phyloP scores from a whole-genome alignment of 2,797 vertebrate genomes.

The Tragopan temminckii region DNA sequence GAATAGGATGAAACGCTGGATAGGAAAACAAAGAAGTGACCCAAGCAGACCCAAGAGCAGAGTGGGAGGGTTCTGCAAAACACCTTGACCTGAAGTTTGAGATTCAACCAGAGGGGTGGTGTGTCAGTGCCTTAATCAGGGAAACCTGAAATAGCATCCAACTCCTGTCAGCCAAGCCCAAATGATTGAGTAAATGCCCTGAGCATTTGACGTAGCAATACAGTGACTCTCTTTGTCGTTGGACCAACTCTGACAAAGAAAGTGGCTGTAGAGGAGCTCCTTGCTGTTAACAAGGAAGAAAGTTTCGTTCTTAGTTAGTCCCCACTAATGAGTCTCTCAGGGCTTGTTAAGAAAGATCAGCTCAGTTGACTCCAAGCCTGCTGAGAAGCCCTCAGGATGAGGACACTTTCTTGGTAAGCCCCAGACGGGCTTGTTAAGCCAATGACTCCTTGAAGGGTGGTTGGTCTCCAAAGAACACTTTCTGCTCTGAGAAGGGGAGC shows the following conservation, averaged over 20 bases:
- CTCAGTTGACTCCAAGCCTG: not conserved
- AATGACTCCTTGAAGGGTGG: not conserved
- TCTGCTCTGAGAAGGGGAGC: not conserved
- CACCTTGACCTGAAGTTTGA: not conserved
- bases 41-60: not conserved
- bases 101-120: not conserved
- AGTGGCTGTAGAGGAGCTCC: not conserved
- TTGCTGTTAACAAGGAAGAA: not conserved
- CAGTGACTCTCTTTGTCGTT: rapidly evolving
- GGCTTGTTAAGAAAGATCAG: not conserved
- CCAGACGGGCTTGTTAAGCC: constrained; percentile 38
- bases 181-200: not conserved
- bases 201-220: not conserved
- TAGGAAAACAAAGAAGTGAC: not conserved
- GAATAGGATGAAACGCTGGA: rapidly evolving
- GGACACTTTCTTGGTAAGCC: constrained; percentile 1
- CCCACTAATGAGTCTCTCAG: not conserved
- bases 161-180: not conserved
- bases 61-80: not conserved
- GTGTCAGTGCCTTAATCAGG: not conserved
- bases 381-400: not conserved
- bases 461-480: not conserved
- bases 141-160: not conserved
- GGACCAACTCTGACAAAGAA: not conserved
- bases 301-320: constrained; percentile 10